A percentile compares a stretch with the other conserved stretches of the same genome.
These are phyloP conservation scores for Onchidella celtica DNA, from an alignment of 2,888 invertebrate species.

Conservation along the genomic window DNA sequence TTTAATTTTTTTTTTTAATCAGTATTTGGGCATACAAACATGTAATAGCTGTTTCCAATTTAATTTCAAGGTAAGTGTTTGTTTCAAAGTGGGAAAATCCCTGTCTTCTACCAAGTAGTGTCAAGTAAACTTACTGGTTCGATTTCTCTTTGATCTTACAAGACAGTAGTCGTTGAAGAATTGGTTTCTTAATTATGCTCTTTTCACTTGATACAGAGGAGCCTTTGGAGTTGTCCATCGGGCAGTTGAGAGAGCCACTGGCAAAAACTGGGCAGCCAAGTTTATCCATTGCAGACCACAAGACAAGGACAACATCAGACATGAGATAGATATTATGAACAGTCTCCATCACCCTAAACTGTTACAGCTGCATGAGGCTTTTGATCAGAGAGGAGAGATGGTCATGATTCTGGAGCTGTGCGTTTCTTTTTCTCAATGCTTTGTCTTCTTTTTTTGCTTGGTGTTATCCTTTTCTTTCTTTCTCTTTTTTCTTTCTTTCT, in stretches of 20 bases:
- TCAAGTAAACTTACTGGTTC: too few species aligned
- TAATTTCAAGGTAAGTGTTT: too few species aligned
- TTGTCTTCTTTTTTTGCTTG: not conserved
- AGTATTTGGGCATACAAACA: too few species aligned
- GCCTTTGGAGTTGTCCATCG: constrained; percentile 81
- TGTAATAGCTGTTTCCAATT: too few species aligned
- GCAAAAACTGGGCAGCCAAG: constrained; percentile 81
- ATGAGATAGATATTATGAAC: constrained; percentile 81
- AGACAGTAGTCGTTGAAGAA: too few species aligned
- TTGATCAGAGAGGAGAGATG: constrained; percentile 80
- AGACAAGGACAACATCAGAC: constrained; percentile 79
- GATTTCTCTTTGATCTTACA: too few species aligned
- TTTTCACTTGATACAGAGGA: too few species aligned
- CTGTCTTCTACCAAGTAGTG: too few species aligned
- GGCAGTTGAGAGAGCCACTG: constrained; percentile 80
- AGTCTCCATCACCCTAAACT: constrained; percentile 80
- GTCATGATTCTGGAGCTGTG: constrained; percentile 81
- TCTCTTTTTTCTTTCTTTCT: not conserved
- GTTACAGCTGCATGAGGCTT: constrained; percentile 80
- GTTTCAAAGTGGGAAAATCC: too few species aligned
- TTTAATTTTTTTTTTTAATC: too few species aligned
- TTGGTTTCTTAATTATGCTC: too few species aligned
- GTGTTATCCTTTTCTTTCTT: not conserved
- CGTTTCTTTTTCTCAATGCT: constrained; percentile 63
- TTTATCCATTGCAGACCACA: constrained; percentile 80